Base-by-base conservation (phyloP, 2,888 invertebrate species). In the Heliconius ethilla region DNA sequence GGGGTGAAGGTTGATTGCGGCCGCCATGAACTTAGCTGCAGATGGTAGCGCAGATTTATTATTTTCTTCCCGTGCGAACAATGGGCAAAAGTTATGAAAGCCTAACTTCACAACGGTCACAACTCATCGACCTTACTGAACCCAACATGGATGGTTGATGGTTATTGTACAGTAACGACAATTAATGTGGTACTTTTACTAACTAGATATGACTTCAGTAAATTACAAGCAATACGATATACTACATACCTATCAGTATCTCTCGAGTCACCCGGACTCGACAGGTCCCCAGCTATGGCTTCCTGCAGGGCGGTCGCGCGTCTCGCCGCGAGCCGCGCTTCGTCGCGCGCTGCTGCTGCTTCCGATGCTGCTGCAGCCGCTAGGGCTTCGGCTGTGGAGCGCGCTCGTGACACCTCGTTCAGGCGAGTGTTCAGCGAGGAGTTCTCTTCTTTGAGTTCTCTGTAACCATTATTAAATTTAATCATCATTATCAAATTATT, bases 291-390 rank as follows among this genome's bases (percentile, higher is more conserved):
- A 83, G 98, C 98, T 89, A 99, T 97, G 80, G 98, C 99, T 86
- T 97, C 97, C 89, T 99, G 99, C 82, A 99, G 94, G 87, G 98
- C 98, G 70, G 98, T 96, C 83, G 99, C 98, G 80, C 99, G 95
- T 82, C 98, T 96, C 79, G 98, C 95, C 7, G 99, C 99, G 76
- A 99, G 94, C 75, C 98, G 95, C 69, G 99, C 96, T 92, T 99
- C 99, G 89, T 97, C 96, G 86, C 96, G 92, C 67, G 98, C 95
- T 82, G 96, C 95, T 83, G 97, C 91, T 75, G 96, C 95, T 90
- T 97, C 96, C 59, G 97, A 95, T 85, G 97, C 96, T 75, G 97
- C 95, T 40, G 96, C 95, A 79, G 96, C 96, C 75, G 97, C 95
- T 67, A 96, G 95, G 84, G 97, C 96, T 84, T 97, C 98, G 70